phyloP scores from a whole-genome alignment of 2,113 vertebrate species.

The Orientallactaga bullata region DNA sequence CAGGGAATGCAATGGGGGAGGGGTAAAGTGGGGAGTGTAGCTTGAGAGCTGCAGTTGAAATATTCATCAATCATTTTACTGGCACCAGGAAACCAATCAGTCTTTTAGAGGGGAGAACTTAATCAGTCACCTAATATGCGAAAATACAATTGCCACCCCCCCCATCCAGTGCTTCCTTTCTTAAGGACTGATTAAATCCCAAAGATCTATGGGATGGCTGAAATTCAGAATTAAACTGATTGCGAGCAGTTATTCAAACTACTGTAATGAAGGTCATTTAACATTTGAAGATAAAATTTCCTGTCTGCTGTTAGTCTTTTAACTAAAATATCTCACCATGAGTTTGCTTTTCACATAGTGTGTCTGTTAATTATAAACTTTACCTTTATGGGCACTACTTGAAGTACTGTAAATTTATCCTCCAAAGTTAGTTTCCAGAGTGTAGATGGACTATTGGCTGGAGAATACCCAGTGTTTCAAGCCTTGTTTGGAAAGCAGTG shows the following conservation, averaged over 20 bases:
- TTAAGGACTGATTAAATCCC: slow-evolving; percentile 64
- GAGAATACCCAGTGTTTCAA: slow-evolving; percentile 32
- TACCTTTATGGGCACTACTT: neutral
- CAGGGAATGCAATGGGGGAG: slow-evolving; percentile 73
- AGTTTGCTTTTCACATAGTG: slow-evolving; percentile 59
- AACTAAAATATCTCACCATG: slow-evolving; percentile 50
- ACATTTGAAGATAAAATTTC: slow-evolving; percentile 60
- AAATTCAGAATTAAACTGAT: slow-evolving; percentile 56
- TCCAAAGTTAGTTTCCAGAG: slow-evolving; percentile 36
- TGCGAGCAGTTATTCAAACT: slow-evolving; percentile 23
- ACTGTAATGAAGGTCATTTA: slow-evolving; percentile 47
- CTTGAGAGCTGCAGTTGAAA: slow-evolving; percentile 77
- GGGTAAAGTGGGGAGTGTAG: slow-evolving; percentile 17
- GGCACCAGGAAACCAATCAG: slow-evolving; percentile 90
- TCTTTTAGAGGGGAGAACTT: slow-evolving; percentile 84
- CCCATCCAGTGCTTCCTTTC: slow-evolving; percentile 64
- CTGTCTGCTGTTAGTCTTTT: slow-evolving; percentile 21
- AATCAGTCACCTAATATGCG: slow-evolving; percentile 87
- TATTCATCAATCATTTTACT: slow-evolving; percentile 92
- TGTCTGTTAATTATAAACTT: slow-evolving; percentile 25
- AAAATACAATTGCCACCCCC: slow-evolving; percentile 65
- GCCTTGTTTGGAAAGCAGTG: slow-evolving; percentile 63
- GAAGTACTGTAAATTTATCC: slow-evolving; percentile 56
- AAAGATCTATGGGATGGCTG: slow-evolving; percentile 44
- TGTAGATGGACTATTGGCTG: neutral